Percentiles rank a stretch among this genome's conserved stretches.
Evolutionary conservation across 2,113 vertebrate genomes (phyloP).

Genomic region (Heterochromis multidens): DNA sequence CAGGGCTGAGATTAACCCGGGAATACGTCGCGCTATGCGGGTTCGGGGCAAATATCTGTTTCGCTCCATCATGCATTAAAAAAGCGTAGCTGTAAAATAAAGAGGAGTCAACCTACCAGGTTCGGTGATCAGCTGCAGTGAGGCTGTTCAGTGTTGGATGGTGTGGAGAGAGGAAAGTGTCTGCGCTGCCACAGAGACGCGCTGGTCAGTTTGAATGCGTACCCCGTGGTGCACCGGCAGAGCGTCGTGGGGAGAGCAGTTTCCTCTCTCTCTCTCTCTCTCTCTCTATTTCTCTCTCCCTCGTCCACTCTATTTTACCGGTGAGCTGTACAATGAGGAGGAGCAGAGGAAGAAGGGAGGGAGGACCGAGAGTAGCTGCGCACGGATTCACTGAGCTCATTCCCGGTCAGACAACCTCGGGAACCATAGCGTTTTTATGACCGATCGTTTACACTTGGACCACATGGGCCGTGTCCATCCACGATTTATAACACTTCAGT

Average conservation of each 20-base stretch:
- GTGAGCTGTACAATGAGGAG: conserved; percentile 3
- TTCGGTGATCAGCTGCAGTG: background rate
- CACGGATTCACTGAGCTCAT: background rate
- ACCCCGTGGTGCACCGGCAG: conserved; percentile 53
- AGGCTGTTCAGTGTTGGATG: background rate
- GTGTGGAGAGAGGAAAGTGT: background rate
- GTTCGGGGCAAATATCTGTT: background rate
- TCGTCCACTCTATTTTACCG: conserved; percentile 10
- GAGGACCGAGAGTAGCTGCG: background rate
- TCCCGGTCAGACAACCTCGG: background rate
- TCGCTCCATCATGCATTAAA: background rate
- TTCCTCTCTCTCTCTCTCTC: conserved; percentile 12
- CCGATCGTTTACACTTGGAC: background rate
- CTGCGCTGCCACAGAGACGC: conserved; percentile 28
- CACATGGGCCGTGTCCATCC: background rate
- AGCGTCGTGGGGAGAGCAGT: background rate
- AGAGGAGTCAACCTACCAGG: conserved; percentile 27
- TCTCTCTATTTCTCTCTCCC: background rate
- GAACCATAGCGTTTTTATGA: background rate
- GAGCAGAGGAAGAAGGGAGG: background rate
- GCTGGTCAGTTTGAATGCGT: conserved; percentile 70
- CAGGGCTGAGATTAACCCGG: background rate
- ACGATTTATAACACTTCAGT: background rate
- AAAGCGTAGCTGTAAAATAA: background rate
- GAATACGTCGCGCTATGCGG: background rate